A percentile compares a stretch with the other conserved stretches of the same genome.
These are phyloP conservation scores for Phyllostomus hastatus DNA, from an alignment of 2,113 vertebrate species.

Conservation along the genomic window DNA sequence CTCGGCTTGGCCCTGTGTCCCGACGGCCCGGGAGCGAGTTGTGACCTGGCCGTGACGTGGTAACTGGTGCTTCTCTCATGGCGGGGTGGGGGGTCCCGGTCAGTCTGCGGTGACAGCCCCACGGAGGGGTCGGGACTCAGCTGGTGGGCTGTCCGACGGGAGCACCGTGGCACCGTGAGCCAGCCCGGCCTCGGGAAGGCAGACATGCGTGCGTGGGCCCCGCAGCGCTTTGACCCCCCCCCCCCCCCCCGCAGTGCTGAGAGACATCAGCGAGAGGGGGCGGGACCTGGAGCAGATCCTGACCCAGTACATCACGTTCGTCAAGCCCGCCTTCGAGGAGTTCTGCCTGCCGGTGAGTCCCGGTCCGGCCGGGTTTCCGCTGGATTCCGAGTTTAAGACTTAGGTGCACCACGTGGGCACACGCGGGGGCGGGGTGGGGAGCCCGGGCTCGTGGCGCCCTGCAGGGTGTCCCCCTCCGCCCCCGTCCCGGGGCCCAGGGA, in stretches of 20 bases:
- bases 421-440: background rate
- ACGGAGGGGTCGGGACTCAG: background rate
- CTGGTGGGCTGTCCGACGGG: background rate
- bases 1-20: background rate
- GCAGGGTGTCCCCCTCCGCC: too few relatives aligned
- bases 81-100: background rate
- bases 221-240: background rate
- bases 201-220: rapidly evolving
- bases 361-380: background rate
- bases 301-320: constrained; percentile 96
- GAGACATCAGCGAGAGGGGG: constrained; percentile 94
- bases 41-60: background rate
- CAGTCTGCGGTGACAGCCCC: background rate
- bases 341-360: constrained; percentile 97
- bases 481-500: background rate
- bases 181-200: rapidly evolving
- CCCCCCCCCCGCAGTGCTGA: constrained; percentile 84
- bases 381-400: background rate
- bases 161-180: background rate
- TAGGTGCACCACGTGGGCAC: too few relatives aligned
- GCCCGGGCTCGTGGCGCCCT: too few relatives aligned
- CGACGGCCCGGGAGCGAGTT: background rate
- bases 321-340: constrained; percentile 98
- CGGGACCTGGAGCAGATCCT: constrained; percentile 95
- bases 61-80: background rate